phyloP scores from a whole-genome alignment of 2,113 vertebrate genomes.

The Oncorhynchus tshawytscha region DNA sequence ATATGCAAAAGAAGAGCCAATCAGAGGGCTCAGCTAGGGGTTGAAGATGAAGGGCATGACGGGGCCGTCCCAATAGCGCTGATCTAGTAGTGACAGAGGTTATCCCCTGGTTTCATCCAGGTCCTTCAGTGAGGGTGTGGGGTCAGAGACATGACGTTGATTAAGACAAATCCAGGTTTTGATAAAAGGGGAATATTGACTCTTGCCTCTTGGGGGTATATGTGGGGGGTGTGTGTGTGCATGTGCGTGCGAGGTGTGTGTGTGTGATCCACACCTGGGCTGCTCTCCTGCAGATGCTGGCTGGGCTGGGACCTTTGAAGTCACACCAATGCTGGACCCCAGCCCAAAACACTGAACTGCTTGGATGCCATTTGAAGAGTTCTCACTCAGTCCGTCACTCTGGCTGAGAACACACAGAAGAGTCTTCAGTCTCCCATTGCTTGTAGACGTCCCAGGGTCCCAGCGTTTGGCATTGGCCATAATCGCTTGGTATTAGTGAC shows the following conservation, averaged over 20 bases:
- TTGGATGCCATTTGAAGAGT: conserved; percentile 10
- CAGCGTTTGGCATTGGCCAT: conserved; percentile 1
- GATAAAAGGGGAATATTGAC: not conserved
- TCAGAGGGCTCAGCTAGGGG: conserved; percentile 8
- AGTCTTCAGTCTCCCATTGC: conserved; percentile 24
- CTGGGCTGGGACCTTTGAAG: conserved; percentile 25
- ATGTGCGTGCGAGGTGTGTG: not conserved
- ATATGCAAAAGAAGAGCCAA: conserved; percentile 7
- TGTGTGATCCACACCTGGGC: conserved; percentile 40
- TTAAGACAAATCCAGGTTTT: not conserved
- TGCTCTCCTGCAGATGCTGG: conserved; percentile 14
- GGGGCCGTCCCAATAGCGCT: not conserved
- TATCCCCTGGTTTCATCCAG: conserved; percentile 15
- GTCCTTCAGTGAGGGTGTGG: not conserved
- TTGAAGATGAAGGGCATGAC: conserved; percentile 13
- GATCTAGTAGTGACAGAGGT: conserved; percentile 8
- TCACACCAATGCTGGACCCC: conserved; percentile 32
- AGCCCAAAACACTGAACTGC: conserved; percentile 26
- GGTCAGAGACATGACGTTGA: not conserved
- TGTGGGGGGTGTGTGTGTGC: not conserved
- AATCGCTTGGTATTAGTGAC: conserved; percentile 32
- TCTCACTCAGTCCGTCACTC: conserved; percentile 24
- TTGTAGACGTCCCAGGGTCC: conserved; percentile 11
- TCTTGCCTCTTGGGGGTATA: not conserved
- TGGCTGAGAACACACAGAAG: conserved; percentile 38